These are phyloP conservation scores for Diploscapter pachys DNA, from an alignment of 1,140 invertebrate species.

Conservation along the genomic window DNA sequence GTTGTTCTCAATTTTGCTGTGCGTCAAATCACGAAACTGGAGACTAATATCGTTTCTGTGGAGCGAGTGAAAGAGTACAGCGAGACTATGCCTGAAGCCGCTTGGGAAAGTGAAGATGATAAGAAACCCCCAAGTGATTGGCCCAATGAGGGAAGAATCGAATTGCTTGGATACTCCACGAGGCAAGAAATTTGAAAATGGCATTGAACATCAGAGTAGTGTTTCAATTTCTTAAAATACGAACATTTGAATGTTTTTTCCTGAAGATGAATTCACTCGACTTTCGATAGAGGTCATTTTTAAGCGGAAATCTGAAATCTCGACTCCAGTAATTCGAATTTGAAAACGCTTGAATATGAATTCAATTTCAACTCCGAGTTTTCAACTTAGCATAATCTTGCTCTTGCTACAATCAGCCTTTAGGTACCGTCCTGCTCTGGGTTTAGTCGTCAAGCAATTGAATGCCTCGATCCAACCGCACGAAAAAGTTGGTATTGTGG, in stretches of 20 bases:
- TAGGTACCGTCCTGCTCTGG: constrained; percentile 7
- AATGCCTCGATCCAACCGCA: constrained; percentile 62
- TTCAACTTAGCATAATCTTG: constrained; percentile 48
- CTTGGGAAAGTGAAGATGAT: constrained; percentile 5
- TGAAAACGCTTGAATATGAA: constrained; percentile 62
- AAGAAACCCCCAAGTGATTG: background rate
- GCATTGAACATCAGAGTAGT: constrained; percentile 59
- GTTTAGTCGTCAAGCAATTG: background rate
- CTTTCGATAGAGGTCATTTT: background rate
- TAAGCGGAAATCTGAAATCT: constrained; percentile 12
- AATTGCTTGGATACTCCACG: background rate
- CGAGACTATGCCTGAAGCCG: constrained; percentile 13
- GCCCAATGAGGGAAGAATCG: constrained; percentile 55
- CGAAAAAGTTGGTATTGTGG: constrained; percentile 66
- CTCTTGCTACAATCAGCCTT: constrained; percentile 64
- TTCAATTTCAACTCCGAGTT: constrained; percentile 64
- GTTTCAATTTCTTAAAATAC: constrained; percentile 60
- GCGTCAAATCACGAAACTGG: constrained; percentile 89
- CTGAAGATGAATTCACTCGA: constrained; percentile 28
- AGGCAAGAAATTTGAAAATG: constrained; percentile 40
- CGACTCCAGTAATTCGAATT: constrained; percentile 61
- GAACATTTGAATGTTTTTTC: constrained; percentile 64
- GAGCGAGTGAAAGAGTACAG: constrained; percentile 94
- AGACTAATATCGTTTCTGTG: constrained; percentile 96
- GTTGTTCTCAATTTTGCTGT: constrained; percentile 93